A percentile compares a stretch with the other conserved stretches of the same genome.
These are phyloP conservation scores for Apostichopus parvimensis DNA, from an alignment of 35 echinoderm and acorn worm genomes.

Conservation along the genomic window DNA sequence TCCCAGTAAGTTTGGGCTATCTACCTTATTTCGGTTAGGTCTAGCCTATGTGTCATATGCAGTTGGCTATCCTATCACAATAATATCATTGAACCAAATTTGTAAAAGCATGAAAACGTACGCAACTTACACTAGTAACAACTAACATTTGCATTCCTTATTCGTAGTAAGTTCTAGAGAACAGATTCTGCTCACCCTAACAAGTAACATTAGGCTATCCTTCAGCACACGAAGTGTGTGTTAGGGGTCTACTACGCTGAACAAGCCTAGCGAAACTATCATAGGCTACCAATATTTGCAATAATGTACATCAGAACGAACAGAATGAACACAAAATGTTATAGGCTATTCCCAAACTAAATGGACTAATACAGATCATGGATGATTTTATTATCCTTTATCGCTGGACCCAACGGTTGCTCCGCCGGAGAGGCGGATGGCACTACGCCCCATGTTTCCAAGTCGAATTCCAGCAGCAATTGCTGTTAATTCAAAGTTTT, in stretches of 20 bases:
- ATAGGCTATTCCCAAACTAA: neutral
- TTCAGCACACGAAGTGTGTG: neutral
- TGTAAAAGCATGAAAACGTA: no score
- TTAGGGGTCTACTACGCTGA: neutral
- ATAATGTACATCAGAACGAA: neutral
- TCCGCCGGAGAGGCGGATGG: conserved; percentile 2
- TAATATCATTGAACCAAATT: no score
- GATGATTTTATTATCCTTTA: conserved; percentile 8
- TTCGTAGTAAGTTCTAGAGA: no score
- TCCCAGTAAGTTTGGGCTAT: no score
- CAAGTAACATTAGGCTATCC: neutral
- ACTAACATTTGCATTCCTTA: no score
- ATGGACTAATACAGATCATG: neutral
- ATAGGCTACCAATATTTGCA: neutral
- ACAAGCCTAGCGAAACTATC: no score
- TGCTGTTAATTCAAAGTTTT: neutral
- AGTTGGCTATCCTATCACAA: no score
- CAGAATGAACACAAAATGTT: neutral
- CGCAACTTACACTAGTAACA: no score
- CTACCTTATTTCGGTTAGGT: no score
- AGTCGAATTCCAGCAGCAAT: neutral
- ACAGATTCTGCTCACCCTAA: neutral
- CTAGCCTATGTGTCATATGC: no score
- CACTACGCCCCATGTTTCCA: conserved; percentile 31
- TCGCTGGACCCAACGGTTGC: neutral